Evolutionary conservation across 2,113 vertebrate genomes (phyloP), one percentile per base, ranked within the genome.

Genomic region (Salvator merianae): DNA sequence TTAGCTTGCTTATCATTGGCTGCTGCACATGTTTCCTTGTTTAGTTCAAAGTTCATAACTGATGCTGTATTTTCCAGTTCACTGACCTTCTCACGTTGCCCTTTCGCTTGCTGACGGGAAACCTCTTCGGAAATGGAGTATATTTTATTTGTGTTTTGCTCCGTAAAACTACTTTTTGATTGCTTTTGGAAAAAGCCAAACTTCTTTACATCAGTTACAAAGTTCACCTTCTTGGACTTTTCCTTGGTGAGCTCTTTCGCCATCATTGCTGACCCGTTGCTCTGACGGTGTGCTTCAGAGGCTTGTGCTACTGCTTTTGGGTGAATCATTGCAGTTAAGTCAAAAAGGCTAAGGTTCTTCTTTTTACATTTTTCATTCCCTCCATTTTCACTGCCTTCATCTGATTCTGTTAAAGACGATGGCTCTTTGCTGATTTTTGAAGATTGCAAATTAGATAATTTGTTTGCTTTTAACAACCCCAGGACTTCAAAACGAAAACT

Each of bases 401-500:
- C 97, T 1, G 95, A 93, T 80, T 97, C 97, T 62, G 95, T 95
- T 3, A 97, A 87, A 53, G 92, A 92, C 2, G 94, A 91, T 47
- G 95, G 83, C 38, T 95, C 95, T 76, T 92, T 94, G 9, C 80
- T 87, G 76, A 91, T 86, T 87, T 96, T 93, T 9, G 93, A 76
- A 43, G 91, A 68, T 30, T 86, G 94, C 30, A 93, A 59, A n/a
- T 94, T 94, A 24, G 94, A 88, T 36, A 92, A 78, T 71, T 94
- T 94, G 91, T 95, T 98, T 87, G 96, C 95, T 93, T 96, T 97
- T 88, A 99, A 95, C 91, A 99, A 95, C 81, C 98, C 98, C 87
- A 99, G 92, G 26, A 99, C 98, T 94, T 99, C 98, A 91, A 98
- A 99, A 84, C 99, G 98, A 93, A 99, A 99, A 86, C 99, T 99